phyloP scores from a whole-genome alignment of 2,888 invertebrate genomes.

The Smittia sp. region DNA sequence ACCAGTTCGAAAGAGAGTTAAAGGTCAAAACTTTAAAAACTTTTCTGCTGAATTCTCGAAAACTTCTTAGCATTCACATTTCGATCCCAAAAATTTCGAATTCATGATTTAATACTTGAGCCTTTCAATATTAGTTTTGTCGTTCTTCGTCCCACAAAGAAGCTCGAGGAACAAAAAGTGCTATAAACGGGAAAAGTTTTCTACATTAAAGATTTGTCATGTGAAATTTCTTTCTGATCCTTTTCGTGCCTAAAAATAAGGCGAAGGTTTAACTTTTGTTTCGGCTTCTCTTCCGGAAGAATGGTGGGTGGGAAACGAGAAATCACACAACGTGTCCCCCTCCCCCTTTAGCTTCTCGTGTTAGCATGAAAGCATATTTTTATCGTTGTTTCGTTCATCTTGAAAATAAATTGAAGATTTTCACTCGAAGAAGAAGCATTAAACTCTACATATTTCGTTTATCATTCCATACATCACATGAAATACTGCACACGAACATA shows the following conservation, averaged over 20 bases:
- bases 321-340: conserved; percentile 5
- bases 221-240: conserved; percentile 12
- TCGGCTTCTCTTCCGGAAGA: background rate
- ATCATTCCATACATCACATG: conserved; percentile 30
- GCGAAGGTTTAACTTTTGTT: conserved; percentile 19
- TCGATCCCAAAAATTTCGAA: background rate
- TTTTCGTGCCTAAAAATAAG: conserved; percentile 14
- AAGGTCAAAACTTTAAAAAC: too few species aligned
- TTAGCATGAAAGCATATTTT: conserved; percentile 24
- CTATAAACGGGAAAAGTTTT: background rate
- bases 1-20: background rate
- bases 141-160: background rate
- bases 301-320: background rate
- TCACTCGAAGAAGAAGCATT: background rate
- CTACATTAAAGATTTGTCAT: conserved; percentile 17
- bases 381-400: conserved; percentile 7
- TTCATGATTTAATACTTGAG: background rate
- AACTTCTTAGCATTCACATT: too few species aligned
- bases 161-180: background rate
- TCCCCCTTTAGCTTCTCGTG: background rate
- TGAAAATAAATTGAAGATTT: conserved; percentile 28
- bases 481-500: background rate
- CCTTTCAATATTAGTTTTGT: background rate
- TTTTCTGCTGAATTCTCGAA: too few species aligned
- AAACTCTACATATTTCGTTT: conserved; percentile 20